These are phyloP conservation scores for Boulengeromyrus knoepffleri DNA, from an alignment of 2,113 vertebrate genomes.

Conservation along the genomic window DNA sequence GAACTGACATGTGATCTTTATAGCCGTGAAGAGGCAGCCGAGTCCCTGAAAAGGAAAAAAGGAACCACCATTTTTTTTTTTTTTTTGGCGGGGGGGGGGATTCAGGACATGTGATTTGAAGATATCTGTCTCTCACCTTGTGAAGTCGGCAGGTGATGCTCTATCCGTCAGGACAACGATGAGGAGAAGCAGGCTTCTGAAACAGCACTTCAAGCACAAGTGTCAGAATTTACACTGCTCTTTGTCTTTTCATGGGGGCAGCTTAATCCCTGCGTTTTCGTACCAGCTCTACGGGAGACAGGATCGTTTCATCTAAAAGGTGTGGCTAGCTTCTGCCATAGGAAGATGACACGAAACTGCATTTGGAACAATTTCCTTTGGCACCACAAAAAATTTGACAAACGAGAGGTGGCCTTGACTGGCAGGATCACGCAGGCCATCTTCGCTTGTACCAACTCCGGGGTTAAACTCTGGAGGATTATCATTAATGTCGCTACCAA, in stretches of 20 bases:
- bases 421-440: not conserved
- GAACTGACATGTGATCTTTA: conserved; percentile 48
- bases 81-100: conserved; percentile 52
- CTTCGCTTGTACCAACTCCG: not conserved
- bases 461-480: conserved; percentile 10
- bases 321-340: conserved; percentile 78
- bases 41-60: conserved; percentile 10
- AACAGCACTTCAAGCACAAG: conserved; percentile 93
- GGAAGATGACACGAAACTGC: conserved; percentile 42
- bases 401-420: not conserved
- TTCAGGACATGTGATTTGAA: conserved; percentile 99
- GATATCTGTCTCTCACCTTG: conserved; percentile 94
- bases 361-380: conserved; percentile 24
- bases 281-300: conserved; percentile 91
- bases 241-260: conserved; percentile 89
- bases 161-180: conserved; percentile 90
- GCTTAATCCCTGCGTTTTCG: conserved; percentile 96
- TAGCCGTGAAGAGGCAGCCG: conserved; percentile 51
- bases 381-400: conserved; percentile 27
- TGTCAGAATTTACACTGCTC: conserved; percentile 91
- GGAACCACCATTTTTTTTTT: conserved; percentile 40
- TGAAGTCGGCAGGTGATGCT: conserved; percentile 95
- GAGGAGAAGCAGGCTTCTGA: conserved; percentile 98
- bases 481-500: not conserved
- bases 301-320: conserved; percentile 89